These are phyloP conservation scores for Hedya salicella DNA, from an alignment of 2,888 invertebrate genomes.

Conservation along the genomic window DNA sequence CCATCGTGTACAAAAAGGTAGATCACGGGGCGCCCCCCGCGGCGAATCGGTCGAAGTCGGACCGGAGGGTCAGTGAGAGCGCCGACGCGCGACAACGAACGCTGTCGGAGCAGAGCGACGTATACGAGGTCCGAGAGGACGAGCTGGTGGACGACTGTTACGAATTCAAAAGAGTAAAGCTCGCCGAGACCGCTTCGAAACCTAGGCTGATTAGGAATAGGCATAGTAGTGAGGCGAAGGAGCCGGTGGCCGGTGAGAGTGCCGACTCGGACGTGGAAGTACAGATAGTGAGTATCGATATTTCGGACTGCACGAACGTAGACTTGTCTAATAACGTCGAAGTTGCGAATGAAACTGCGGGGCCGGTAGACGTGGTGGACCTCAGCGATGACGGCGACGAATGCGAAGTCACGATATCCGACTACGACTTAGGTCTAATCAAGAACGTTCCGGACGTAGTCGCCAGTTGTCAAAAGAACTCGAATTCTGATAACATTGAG, in stretches of 20 bases:
- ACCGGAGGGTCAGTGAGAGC: conserved; percentile 59
- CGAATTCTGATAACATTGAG: conserved; percentile 54
- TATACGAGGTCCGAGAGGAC: conserved; percentile 68
- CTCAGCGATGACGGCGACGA: conserved; percentile 72
- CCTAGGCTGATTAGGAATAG: conserved; percentile 74
- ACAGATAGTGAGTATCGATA: conserved; percentile 70
- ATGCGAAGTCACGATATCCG: conserved; percentile 59
- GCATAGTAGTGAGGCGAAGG: conserved; percentile 51
- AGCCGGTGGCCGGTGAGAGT: conserved; percentile 54
- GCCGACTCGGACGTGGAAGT: conserved; percentile 76
- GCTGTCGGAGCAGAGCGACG: conserved; percentile 71
- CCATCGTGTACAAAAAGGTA: conserved; percentile 76
- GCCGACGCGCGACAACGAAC: conserved; percentile 68
- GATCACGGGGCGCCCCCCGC: conserved; percentile 59
- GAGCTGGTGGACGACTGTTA: conserved; percentile 75
- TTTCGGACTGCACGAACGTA: conserved; percentile 57
- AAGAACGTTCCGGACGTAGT: conserved; percentile 79
- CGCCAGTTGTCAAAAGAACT: conserved; percentile 71
- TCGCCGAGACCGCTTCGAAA: conserved; percentile 64
- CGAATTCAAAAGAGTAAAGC: conserved; percentile 75
- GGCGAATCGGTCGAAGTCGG: conserved; percentile 55
- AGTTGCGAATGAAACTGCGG: conserved; percentile 62
- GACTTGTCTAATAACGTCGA: conserved; percentile 66
- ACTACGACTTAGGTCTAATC: conserved; percentile 63
- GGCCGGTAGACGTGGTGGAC: conserved; percentile 71